Evolutionary conservation across 2,888 invertebrate genomes (phyloP).

Genomic region (Morpho achilles): DNA sequence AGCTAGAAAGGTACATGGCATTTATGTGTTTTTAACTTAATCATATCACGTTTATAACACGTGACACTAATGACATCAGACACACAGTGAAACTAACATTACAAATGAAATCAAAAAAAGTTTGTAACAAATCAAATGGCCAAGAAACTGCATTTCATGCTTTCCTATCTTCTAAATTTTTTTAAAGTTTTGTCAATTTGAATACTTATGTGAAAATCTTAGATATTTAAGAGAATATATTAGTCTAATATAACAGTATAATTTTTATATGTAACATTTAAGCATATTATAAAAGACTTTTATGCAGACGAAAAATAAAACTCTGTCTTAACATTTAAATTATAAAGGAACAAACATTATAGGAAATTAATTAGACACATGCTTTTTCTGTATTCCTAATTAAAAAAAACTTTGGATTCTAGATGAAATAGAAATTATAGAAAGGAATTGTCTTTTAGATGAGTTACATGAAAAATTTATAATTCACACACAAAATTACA

Average conservation of each 20-base stretch:
- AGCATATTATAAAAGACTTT: constrained; percentile 4
- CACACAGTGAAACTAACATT: too few relatives aligned
- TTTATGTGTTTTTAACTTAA: constrained; percentile 15
- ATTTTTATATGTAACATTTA: constrained; percentile 1
- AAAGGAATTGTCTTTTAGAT: too few relatives aligned
- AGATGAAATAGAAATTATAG: too few relatives aligned
- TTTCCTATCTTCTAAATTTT: not conserved
- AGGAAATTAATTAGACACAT: not conserved
- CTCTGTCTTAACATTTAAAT: too few relatives aligned
- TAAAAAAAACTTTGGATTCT: too few relatives aligned
- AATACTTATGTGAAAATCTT: not conserved
- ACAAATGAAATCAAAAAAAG: too few relatives aligned
- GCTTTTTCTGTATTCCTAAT: not conserved
- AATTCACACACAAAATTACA: too few relatives aligned
- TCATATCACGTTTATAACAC: constrained; percentile 13
- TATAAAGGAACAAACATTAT: too few relatives aligned
- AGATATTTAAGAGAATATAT: not conserved
- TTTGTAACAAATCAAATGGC: not conserved
- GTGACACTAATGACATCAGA: too few relatives aligned
- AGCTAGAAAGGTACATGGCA: constrained; percentile 24
- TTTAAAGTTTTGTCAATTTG: too few relatives aligned
- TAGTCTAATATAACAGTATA: not conserved
- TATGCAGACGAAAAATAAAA: not conserved
- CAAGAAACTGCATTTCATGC: constrained; percentile 20
- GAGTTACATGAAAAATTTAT: too few relatives aligned